phyloP scores from a whole-genome alignment of 2,797 vertebrate species.

The Channa striata region DNA sequence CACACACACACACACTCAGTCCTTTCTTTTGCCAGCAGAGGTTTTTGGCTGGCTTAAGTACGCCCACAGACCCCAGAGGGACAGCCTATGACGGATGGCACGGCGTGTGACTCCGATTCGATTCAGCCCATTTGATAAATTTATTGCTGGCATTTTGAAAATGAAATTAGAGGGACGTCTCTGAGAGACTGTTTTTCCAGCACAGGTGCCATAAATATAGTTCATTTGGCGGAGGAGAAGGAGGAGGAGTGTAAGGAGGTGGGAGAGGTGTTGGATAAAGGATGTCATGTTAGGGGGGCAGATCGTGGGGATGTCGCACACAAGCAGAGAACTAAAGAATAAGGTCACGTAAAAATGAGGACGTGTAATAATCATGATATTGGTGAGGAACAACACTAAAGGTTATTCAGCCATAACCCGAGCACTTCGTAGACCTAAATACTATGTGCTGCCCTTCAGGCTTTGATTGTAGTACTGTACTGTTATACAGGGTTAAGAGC shows the following conservation, averaged over 20 bases:
- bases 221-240: conserved; percentile 75
- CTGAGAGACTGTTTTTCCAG: conserved; percentile 81
- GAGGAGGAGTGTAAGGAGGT: conserved; percentile 51
- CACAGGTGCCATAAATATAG: conserved; percentile 84
- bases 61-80: conserved; percentile 78
- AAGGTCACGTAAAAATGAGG: conserved; percentile 74
- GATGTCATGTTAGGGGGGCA: conserved; percentile 53
- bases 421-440: conserved; percentile 26
- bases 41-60: conserved; percentile 78
- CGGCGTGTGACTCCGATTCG: conserved; percentile 79
- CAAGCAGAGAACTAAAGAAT: conserved; percentile 58
- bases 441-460: conserved; percentile 28
- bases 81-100: conserved; percentile 80
- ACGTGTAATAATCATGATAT: conserved; percentile 64
- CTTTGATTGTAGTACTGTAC: conserved; percentile 2
- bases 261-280: conserved; percentile 63
- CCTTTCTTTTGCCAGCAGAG: conserved; percentile 65
- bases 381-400: conserved; percentile 55
- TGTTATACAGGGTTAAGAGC: conserved; percentile 15
- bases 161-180: conserved; percentile 83
- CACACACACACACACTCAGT: conserved; percentile 35
- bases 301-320: conserved; percentile 47
- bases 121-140: conserved; percentile 83
- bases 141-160: conserved; percentile 85
- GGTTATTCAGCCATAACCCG: conserved; percentile 53